These are phyloP conservation scores for Scaptomyza hsui DNA, from an alignment of 1,140 invertebrate species.

Conservation along the genomic window DNA sequence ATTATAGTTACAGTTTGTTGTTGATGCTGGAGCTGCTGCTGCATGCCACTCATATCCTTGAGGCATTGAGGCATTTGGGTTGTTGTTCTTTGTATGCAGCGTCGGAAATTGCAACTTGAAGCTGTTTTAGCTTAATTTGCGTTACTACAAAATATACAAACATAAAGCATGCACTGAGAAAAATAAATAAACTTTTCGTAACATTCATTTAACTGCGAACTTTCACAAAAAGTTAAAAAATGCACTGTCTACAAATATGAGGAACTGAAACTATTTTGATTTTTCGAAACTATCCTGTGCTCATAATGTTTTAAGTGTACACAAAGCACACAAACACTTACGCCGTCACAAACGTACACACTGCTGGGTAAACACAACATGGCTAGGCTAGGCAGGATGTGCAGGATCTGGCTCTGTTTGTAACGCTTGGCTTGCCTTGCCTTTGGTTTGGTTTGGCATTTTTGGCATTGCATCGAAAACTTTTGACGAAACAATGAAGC, in stretches of 20 bases:
- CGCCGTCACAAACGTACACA: constrained; percentile 13
- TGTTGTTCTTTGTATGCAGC: constrained; percentile 41
- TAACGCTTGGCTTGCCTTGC: constrained; percentile 1
- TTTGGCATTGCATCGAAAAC: constrained; percentile 48
- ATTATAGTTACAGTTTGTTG: constrained; percentile 71
- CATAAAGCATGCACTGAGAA: neutral
- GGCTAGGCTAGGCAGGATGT: constrained; percentile 15
- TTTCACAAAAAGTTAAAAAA: neutral
- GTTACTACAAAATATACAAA: constrained; percentile 41
- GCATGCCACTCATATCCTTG: constrained; percentile 49
- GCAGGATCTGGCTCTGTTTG: neutral
- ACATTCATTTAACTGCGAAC: no score
- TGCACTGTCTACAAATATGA: no score
- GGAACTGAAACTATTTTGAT: neutral
- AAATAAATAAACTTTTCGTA: neutral
- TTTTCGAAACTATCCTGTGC: neutral
- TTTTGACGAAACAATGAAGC: constrained; percentile 58
- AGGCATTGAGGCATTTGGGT: constrained; percentile 55
- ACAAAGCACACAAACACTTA: constrained; percentile 18
- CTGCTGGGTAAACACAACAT: constrained; percentile 45
- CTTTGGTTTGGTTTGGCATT: constrained; percentile 36
- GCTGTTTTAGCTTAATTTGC: constrained; percentile 77
- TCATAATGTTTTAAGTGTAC: neutral
- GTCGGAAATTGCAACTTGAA: constrained; percentile 78
- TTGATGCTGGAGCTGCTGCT: constrained; percentile 28